Base-by-base conservation (phyloP, 2,797 vertebrate species). In the Pipistrellus nathusii region DNA sequence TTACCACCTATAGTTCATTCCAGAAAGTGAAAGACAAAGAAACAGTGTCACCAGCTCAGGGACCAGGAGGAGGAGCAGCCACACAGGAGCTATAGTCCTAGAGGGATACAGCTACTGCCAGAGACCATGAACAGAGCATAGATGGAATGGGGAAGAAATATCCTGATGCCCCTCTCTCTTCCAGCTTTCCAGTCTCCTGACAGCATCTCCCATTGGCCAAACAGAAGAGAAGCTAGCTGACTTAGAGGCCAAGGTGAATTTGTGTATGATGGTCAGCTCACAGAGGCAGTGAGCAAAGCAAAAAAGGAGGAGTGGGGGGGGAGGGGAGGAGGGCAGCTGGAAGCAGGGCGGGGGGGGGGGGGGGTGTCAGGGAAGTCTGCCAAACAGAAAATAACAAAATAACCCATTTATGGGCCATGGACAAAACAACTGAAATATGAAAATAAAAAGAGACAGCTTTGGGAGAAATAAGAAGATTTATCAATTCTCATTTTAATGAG, bases 341-440 rank as follows among this genome's bases (percentile, higher is more conserved):
- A 25, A 44, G 44, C 8, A 4, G 44, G 8, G 44, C 3, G 2
- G 23, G 23, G 10, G 55, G 69, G 17, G 41, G 3, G 38, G 38
- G 38, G 38, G n/a, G n/a, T n/a, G n/a, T 62, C 12, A 62, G 57
- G 21, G n/a, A 3, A 35, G 13, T 5, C n/a, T 64, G 32, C 30
- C 38, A 84, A 90, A 82, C 3, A 81, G 27, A 66, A 82, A 71
- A 97, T 30, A 76, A 76, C 23, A 66, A 82, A 71, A 97, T 30
- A 76, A 76, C 23, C 0, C 84, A 51, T 59, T 81, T n/a, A 62
- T 35, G 84, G 68, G 30, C 87, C 15, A 69, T 8, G 66, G 51
- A 66, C 21, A 83, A 71, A 71, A 57, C 5, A 48, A n/a, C 5
- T 91, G 44, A 62, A 55, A 93, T 94, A 57, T 76, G n/a, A 76